A percentile compares a stretch with the other conserved stretches of the same genome.
Evolutionary conservation across 1,140 invertebrate species (phyloP).

Genomic region (Copidosoma floridanum): DNA sequence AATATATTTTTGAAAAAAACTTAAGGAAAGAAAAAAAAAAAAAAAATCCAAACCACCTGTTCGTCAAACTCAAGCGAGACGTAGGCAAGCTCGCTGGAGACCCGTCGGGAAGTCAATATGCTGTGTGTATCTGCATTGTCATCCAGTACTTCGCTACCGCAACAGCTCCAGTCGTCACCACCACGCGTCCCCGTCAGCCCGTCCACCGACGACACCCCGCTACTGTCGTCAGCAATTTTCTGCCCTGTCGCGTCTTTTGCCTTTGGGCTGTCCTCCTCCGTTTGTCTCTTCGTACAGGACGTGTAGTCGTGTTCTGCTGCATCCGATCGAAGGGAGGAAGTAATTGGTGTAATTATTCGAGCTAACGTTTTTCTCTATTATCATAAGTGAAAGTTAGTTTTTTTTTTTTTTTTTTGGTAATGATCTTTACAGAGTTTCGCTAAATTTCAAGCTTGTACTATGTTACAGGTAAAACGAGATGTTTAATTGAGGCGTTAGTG

Average conservation of each 20-base stretch:
- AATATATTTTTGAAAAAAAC: not conserved
- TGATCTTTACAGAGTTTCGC: too few relatives aligned
- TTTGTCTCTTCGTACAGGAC: not conserved
- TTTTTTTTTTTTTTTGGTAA: too few relatives aligned
- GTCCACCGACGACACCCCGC: constrained; percentile 27
- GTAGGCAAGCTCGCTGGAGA: not conserved
- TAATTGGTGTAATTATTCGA: too few relatives aligned
- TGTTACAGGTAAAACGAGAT: too few relatives aligned
- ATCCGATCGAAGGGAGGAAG: too few relatives aligned
- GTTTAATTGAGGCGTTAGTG: too few relatives aligned
- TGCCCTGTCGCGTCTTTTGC: not conserved
- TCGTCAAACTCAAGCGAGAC: not conserved
- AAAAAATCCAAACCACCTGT: too few relatives aligned
- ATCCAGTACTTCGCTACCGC: not conserved
- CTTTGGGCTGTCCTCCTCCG: not conserved
- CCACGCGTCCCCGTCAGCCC: constrained; percentile 30
- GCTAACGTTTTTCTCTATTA: too few relatives aligned
- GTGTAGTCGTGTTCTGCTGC: too few relatives aligned
- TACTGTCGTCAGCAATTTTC: constrained; percentile 15
- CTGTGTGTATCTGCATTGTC: not conserved
- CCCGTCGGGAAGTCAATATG: not conserved
- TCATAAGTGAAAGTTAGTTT: too few relatives aligned
- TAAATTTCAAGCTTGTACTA: too few relatives aligned
- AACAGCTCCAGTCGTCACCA: constrained; percentile 31
- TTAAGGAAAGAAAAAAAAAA: not conserved